A percentile compares a stretch with the other conserved stretches of the same genome.
These are phyloP conservation scores for Caenorhabditis remanei DNA, from an alignment of 1,140 invertebrate species.

Conservation along the genomic window DNA sequence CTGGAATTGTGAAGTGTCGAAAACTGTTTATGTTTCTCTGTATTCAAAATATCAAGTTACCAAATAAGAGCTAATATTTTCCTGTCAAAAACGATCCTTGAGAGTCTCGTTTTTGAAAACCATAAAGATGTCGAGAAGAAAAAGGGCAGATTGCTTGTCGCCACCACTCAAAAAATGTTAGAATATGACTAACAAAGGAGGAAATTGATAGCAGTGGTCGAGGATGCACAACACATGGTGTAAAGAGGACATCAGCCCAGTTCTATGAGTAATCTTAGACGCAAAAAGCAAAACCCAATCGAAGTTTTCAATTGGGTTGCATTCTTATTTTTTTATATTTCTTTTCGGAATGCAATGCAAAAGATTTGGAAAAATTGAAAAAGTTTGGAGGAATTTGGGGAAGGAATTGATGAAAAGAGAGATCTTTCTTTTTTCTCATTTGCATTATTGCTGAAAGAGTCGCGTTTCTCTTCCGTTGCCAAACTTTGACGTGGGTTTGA, in stretches of 20 bases:
- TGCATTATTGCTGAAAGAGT: slow-evolving; percentile 42
- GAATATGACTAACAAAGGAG: slow-evolving; percentile 47
- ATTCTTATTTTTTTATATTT: background rate
- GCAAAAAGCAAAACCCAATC: slow-evolving; percentile 1
- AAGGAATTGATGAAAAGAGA: background rate
- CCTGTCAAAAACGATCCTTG: background rate
- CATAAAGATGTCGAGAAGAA: background rate
- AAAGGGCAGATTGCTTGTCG: slow-evolving; percentile 16
- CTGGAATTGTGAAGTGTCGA: background rate
- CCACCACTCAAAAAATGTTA: slow-evolving; percentile 37
- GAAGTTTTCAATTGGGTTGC: slow-evolving; percentile 12
- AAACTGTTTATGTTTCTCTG: slow-evolving; percentile 40
- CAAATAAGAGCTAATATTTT: slow-evolving; percentile 37
- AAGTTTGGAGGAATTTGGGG: background rate
- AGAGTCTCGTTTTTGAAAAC: no score
- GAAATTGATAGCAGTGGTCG: slow-evolving; percentile 45
- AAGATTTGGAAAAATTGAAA: background rate
- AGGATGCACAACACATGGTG: slow-evolving; percentile 16
- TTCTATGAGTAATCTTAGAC: slow-evolving; percentile 42
- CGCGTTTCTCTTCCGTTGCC: background rate
- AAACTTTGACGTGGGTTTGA: slow-evolving; percentile 42
- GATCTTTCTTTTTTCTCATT: slow-evolving; percentile 2
- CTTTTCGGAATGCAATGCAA: background rate
- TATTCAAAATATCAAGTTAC: background rate
- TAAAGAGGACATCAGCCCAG: slow-evolving; percentile 38